Percentiles rank a stretch among this genome's conserved stretches.
phyloP scores from a whole-genome alignment of 2,797 vertebrate species.

The Toxotes lorentzi region DNA sequence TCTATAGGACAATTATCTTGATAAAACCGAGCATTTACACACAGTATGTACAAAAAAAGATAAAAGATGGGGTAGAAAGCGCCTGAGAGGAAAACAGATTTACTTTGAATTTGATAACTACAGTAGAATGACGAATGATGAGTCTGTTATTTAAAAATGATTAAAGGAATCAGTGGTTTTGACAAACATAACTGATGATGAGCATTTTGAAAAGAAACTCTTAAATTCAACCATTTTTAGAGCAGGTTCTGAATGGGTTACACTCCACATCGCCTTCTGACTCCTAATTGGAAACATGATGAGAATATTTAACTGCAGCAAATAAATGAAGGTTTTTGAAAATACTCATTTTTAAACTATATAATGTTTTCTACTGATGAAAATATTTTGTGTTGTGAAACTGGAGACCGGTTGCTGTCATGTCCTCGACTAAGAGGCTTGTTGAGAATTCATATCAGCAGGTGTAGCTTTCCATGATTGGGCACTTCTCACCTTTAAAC shows the following conservation, averaged over 20 bases:
- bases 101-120: too few relatives aligned
- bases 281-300: neutral
- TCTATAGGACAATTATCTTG: too few relatives aligned
- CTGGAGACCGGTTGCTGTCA: neutral
- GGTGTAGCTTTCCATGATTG: slow-evolving; percentile 26
- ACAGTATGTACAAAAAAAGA: too few relatives aligned
- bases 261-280: too few relatives aligned
- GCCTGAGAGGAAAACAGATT: too few relatives aligned
- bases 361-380: neutral
- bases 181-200: neutral
- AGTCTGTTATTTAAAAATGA: neutral
- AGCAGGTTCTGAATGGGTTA: neutral
- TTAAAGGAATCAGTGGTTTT: neutral
- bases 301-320: neutral
- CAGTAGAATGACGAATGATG: too few relatives aligned
- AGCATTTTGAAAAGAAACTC: neutral
- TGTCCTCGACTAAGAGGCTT: neutral
- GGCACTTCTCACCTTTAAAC: slow-evolving; percentile 50
- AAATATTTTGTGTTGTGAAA: neutral
- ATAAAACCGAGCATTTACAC: too few relatives aligned
- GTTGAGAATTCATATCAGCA: slow-evolving; percentile 20
- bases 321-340: neutral
- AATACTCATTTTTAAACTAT: neutral
- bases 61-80: too few relatives aligned
- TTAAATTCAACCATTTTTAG: neutral